These are phyloP conservation scores for Radopholus similis DNA, from an alignment of 1,140 invertebrate species.

Conservation along the genomic window DNA sequence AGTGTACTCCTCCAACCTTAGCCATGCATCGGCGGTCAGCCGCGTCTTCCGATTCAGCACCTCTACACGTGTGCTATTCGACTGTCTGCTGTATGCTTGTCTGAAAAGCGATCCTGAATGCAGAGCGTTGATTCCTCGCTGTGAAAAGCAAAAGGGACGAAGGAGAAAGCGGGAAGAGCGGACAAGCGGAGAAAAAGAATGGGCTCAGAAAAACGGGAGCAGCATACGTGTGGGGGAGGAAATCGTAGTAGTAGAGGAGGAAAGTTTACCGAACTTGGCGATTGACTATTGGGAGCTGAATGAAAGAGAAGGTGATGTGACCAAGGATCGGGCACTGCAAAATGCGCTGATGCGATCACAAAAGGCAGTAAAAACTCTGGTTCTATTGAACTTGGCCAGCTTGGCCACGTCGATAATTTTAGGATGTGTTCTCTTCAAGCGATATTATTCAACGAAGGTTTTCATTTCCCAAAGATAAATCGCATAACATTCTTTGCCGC, in stretches of 20 bases:
- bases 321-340: background rate
- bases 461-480: slow-evolving; percentile 8
- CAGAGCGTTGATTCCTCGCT: background rate
- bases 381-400: slow-evolving; percentile 8
- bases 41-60: slow-evolving; percentile 40
- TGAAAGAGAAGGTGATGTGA: background rate
- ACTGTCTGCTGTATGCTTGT: slow-evolving; percentile 45
- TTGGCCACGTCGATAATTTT: background rate
- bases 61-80: slow-evolving; percentile 35
- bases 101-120: slow-evolving; percentile 39
- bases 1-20: slow-evolving; percentile 23
- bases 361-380: slow-evolving; percentile 14
- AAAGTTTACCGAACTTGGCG: background rate
- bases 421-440: slow-evolving; percentile 12
- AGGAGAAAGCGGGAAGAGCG: background rate
- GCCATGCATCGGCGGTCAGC: slow-evolving; percentile 31
- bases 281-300: slow-evolving; percentile 3
- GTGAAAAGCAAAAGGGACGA: background rate
- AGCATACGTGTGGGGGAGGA: no score
- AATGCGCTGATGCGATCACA: background rate
- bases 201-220: background rate
- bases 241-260: background rate
- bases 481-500: background rate
- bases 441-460: no score
- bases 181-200: background rate